Conservation (phyloP, 2,888 invertebrate species). For the Harpalus rufipes region DNA sequence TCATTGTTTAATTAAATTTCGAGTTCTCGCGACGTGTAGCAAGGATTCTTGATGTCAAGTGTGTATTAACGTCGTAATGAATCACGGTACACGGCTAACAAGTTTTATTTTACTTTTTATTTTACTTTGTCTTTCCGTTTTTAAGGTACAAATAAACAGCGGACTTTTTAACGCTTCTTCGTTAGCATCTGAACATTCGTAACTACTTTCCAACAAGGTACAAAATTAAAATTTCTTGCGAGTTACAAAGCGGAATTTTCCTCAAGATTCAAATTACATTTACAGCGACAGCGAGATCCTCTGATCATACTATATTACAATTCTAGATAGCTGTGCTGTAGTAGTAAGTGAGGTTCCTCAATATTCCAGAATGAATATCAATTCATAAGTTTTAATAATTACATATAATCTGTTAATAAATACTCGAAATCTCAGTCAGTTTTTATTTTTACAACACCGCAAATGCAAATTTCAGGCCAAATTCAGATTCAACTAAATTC, state of each 20-base stretch:
- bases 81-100: conserved; percentile 55
- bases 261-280: background rate
- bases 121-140: conserved; percentile 41
- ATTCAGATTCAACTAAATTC: too few species aligned
- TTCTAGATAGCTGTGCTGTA: too few species aligned
- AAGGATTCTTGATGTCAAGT: conserved; percentile 59
- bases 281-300: background rate
- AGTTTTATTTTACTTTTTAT: conserved; percentile 56
- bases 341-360: too few species aligned
- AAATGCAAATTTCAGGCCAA: too few species aligned
- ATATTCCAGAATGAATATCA: too few species aligned
- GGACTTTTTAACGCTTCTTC: conserved; percentile 38
- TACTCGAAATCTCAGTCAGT: too few species aligned
- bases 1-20: conserved; percentile 67
- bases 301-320: too few species aligned
- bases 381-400: too few species aligned
- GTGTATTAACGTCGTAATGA: conserved; percentile 64
- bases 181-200: conserved; percentile 43
- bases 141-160: conserved; percentile 40
- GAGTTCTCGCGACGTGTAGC: conserved; percentile 63
- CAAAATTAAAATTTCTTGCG: conserved; percentile 34
- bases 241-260: background rate
- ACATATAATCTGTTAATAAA: too few species aligned
- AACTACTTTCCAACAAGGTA: conserved; percentile 34
- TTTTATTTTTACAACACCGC: too few species aligned